Evolutionary conservation across 2,797 vertebrate genomes (phyloP), one percentile per base, ranked within the genome.

Genomic region (Chrysolophus pictus): DNA sequence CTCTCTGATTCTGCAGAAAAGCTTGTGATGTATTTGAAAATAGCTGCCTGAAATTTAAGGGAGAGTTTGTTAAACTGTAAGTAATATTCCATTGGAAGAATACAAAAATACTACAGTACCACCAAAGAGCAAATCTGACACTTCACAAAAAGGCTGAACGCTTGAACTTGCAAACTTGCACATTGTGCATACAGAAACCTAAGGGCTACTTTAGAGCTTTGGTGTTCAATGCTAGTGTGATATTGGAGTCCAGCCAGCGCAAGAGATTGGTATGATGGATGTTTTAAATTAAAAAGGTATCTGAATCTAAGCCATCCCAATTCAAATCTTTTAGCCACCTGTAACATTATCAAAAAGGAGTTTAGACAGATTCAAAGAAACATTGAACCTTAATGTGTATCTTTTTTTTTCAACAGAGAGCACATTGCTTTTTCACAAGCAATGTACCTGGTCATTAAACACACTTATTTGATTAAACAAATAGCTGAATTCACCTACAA

Each of bases 11-110:
- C 97, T 98, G 98, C 71, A 98, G 98, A 96, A 99, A 99, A 93
- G 98, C 97, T 86, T 98, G 98, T 1, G 99, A 98, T 39, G 98
- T 98, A 70, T 98, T 98, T 90, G 98, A 98, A 97, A 99, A 98
- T 95, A 98, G 97, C 96, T 99, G 98, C 98, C 99, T 99, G 96
- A 53, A 96, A 62, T 81, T 42, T 42, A 95, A 94, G 75, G 42
- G 29, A 94, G 76, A 92, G n/a, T 59, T 90, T 42, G 64, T 95
- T 91, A 95, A 79, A 62, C 8, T 55, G 22, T 16, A 84, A 78
- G 31, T 37, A 86, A 80, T 29, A 65, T 59, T 80, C n/a, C 59
- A 63, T 2, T 65, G 14, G 24, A 65, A 90, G 31, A 84, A 84
- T 8, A 87, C 7, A 65, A 72, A 73, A 59, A 51, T 68, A 77